A percentile compares a stretch with the other conserved stretches of the same genome.
Conservation (phyloP, 2,797 vertebrate genomes). For the Anomalospiza imberbis region DNA sequence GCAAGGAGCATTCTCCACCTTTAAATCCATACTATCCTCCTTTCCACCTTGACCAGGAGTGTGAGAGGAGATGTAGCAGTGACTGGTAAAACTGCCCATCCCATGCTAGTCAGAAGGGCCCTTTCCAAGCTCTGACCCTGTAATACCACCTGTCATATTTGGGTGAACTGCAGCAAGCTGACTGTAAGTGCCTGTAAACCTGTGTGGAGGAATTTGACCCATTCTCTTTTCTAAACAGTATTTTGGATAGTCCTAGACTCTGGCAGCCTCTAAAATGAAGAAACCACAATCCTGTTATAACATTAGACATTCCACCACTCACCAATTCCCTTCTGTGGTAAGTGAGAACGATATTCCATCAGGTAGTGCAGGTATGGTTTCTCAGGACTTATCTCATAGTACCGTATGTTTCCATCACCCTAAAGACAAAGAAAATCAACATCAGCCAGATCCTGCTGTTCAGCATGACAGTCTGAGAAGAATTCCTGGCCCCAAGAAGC, state of each 20-base stretch:
- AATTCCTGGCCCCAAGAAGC: not conserved
- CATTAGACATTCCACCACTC: constrained; percentile 40
- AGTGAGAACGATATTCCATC: constrained; percentile 86
- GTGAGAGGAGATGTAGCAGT: not conserved
- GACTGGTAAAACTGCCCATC: not conserved
- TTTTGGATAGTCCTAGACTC: not conserved
- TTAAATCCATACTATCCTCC: not conserved
- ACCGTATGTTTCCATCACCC: constrained; percentile 95
- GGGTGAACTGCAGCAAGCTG: not conserved
- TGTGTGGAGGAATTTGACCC: not conserved
- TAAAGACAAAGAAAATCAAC: constrained; percentile 48
- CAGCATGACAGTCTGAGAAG: not conserved
- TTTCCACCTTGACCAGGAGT: not conserved
- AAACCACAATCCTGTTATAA: not conserved
- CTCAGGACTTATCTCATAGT: constrained; percentile 91
- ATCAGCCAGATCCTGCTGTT: not conserved
- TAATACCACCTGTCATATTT: not conserved
- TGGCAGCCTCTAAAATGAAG: not conserved
- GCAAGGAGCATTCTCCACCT: not conserved
- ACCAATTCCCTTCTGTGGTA: constrained; percentile 97
- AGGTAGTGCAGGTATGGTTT: constrained; percentile 90
- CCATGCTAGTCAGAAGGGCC: not conserved
- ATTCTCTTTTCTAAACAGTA: not conserved
- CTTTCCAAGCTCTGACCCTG: not conserved
- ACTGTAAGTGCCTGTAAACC: not conserved